phyloP scores from a whole-genome alignment of 2,888 invertebrate species.

The Drosophila demipolita region DNA sequence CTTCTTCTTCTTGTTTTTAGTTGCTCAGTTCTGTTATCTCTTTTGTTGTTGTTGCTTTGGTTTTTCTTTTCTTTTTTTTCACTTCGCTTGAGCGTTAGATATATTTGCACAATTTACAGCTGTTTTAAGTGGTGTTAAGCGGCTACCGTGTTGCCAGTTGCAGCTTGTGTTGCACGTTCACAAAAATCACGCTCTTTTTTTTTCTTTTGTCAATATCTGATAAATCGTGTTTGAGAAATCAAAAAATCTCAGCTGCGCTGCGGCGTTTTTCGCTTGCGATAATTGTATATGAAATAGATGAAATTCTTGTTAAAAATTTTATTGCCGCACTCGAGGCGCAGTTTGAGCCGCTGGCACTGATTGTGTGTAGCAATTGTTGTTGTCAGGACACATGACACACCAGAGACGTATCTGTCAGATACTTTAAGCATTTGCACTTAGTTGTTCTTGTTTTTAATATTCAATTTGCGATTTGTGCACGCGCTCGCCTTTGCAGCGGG shows the following conservation, averaged over 20 bases:
- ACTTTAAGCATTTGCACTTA: conserved; percentile 58
- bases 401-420: conserved; percentile 60
- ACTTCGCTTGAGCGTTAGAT: conserved; percentile 22
- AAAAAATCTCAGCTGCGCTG: conserved; percentile 28
- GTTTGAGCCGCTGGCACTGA: conserved; percentile 40
- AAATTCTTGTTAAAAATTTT: conserved; percentile 76
- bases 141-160: conserved; percentile 34
- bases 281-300: conserved; percentile 83
- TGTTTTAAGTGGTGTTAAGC: conserved; percentile 51
- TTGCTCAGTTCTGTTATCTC: conserved; percentile 28
- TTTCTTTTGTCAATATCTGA: conserved; percentile 49
- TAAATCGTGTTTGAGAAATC: conserved; percentile 9
- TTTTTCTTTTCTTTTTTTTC: conserved; percentile 5
- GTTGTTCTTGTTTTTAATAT: conserved; percentile 39
- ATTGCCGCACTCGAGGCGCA: conserved; percentile 71
- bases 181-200: conserved; percentile 64
- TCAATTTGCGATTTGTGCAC: conserved; percentile 48
- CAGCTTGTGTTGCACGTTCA: conserved; percentile 31
- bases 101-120: conserved; percentile 81
- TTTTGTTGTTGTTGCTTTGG: conserved; percentile 23
- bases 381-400: conserved; percentile 70
- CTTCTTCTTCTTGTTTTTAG: neutral
- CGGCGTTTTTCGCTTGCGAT: conserved; percentile 76
- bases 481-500: conserved; percentile 46
- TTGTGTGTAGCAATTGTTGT: conserved; percentile 24